These are phyloP conservation scores for Timema podura DNA, from an alignment of 2,888 invertebrate species.

Conservation along the genomic window DNA sequence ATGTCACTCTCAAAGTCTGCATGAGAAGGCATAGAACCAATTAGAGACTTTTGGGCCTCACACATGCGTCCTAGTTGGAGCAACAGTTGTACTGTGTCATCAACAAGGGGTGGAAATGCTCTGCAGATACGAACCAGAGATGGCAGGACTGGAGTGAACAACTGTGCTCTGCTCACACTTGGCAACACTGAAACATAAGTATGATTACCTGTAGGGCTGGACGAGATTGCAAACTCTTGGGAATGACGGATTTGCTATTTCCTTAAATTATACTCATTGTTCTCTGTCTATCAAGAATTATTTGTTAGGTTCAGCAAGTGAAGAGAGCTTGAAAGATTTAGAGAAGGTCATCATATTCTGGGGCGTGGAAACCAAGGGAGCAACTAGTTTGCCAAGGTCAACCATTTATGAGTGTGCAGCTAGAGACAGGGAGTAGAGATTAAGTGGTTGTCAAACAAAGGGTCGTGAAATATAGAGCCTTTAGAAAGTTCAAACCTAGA, in stretches of 20 bases:
- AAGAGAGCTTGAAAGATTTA: no score
- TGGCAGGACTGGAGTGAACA: slow-evolving; percentile 81
- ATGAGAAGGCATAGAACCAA: neutral
- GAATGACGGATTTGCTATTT: slow-evolving; percentile 11
- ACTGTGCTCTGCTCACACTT: slow-evolving; percentile 69
- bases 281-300: no score
- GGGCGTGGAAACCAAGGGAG: no score
- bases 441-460: no score
- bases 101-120: slow-evolving; percentile 88
- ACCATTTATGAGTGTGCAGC: no score
- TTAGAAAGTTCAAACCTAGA: no score
- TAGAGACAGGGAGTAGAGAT: no score
- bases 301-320: no score
- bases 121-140: slow-evolving; percentile 82
- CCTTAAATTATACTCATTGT: slow-evolving; percentile 3
- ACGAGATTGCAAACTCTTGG: neutral
- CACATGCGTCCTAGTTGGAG: slow-evolving; percentile 82
- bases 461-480: no score
- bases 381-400: no score
- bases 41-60: slow-evolving; percentile 74
- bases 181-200: slow-evolving; percentile 59
- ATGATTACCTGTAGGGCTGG: slow-evolving; percentile 1
- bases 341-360: no score
- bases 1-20: slow-evolving; percentile 2
- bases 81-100: slow-evolving; percentile 81